A percentile compares a stretch with the other conserved stretches of the same genome.
These are phyloP conservation scores for Phoeniculus purpureus DNA, from an alignment of 2,797 vertebrate genomes.

Conservation along the genomic window DNA sequence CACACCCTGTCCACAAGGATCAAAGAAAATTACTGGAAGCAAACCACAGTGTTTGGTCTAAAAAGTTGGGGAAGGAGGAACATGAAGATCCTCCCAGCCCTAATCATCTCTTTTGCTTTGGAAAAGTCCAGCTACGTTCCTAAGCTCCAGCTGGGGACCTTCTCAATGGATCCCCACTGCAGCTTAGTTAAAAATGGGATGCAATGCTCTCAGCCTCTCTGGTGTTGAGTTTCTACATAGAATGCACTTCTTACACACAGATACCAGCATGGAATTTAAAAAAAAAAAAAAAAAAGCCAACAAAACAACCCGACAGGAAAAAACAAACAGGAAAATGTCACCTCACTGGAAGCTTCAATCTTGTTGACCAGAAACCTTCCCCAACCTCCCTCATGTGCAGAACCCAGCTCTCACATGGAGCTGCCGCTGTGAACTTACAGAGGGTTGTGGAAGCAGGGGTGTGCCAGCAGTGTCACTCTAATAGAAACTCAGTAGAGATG, in stretches of 20 bases:
- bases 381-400: rapidly evolving
- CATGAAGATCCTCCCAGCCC: not conserved
- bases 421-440: not conserved
- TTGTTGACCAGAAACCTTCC: not conserved
- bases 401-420: not conserved
- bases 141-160: not conserved
- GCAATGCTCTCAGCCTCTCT: not conserved
- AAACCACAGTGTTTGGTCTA: not conserved
- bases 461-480: rapidly evolving
- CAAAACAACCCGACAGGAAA: not conserved
- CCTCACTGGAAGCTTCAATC: not conserved
- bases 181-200: not conserved
- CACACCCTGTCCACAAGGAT: not conserved
- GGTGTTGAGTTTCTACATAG: not conserved
- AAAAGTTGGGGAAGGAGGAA: not conserved
- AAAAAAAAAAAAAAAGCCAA: not conserved
- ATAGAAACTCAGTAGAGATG: rapidly evolving
- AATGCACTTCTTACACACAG: not conserved
- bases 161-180: not conserved
- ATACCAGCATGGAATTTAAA: not conserved
- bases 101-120: not conserved
- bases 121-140: not conserved
- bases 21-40: not conserved
- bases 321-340: not conserved
- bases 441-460: rapidly evolving